Percentiles rank a stretch among this genome's conserved stretches.
These are phyloP conservation scores for Geodia barretti DNA, from an alignment of 37 sponge, comb jelly and placozoan genomes.

Conservation along the genomic window DNA sequence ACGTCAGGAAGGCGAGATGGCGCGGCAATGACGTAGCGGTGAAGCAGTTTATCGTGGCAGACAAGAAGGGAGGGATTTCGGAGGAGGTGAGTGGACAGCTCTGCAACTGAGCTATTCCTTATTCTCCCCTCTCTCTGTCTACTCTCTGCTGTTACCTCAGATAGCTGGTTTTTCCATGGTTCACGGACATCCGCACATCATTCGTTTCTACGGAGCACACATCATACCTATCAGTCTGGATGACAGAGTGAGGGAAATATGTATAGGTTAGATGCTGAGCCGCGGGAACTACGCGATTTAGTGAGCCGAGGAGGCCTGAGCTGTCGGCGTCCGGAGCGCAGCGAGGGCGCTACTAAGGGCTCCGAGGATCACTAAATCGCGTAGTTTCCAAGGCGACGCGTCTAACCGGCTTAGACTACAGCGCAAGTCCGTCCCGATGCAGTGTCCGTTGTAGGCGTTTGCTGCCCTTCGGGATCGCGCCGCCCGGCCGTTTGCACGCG, in stretches of 20 bases:
- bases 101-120: too few species aligned
- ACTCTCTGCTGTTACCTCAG: not conserved
- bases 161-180: not conserved
- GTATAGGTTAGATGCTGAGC: not conserved
- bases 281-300: not conserved
- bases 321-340: too few species aligned
- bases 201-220: not conserved
- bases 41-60: constrained; percentile 58
- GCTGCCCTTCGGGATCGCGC: too few species aligned
- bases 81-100: constrained; percentile 82
- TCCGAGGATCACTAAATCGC: too few species aligned
- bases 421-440: too few species aligned
- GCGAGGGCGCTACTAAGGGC: too few species aligned
- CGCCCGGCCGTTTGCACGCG: too few species aligned
- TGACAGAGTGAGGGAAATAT: not conserved
- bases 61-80: constrained; percentile 61
- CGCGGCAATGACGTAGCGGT: constrained; percentile 62
- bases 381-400: too few species aligned
- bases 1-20: constrained; percentile 60
- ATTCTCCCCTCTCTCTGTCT: too few species aligned
- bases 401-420: too few species aligned
- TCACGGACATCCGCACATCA: not conserved
- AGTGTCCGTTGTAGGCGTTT: too few species aligned
- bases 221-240: not conserved
- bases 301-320: too few species aligned